phyloP scores from a whole-genome alignment of 2,113 vertebrate species.

The Pavo muticus region DNA sequence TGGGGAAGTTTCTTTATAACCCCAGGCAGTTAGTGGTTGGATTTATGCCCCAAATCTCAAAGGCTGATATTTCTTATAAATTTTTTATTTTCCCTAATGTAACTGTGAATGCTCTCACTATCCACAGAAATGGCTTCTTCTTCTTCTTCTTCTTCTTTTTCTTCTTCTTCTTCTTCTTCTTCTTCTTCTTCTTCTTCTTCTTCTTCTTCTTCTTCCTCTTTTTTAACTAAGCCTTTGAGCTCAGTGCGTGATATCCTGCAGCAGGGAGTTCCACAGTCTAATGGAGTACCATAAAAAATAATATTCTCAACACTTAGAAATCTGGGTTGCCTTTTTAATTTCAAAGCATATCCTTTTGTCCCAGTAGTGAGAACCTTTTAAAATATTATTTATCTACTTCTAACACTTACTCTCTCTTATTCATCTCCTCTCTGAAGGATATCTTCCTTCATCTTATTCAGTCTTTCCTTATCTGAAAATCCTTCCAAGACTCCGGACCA shows the following conservation, averaged over 20 bases:
- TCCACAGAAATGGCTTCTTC: neutral
- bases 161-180: neutral
- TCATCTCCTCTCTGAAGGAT: conserved; percentile 28
- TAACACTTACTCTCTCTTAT: conserved; percentile 6
- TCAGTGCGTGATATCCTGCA: neutral
- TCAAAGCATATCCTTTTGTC: conserved; percentile 29
- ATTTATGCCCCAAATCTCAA: conserved; percentile 64
- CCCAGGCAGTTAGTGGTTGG: conserved; percentile 49
- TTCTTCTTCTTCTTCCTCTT: neutral
- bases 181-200: neutral
- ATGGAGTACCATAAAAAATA: neutral
- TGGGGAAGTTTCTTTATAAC: conserved; percentile 64
- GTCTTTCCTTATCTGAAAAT: conserved; percentile 59
- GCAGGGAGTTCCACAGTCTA: conserved; percentile 24
- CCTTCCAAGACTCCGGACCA: conserved; percentile 34
- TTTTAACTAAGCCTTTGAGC: neutral
- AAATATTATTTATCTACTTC: conserved; percentile 61
- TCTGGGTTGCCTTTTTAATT: conserved; percentile 19
- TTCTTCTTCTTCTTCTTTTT: neutral
- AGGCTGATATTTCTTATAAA: conserved; percentile 65
- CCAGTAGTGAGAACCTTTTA: neutral
- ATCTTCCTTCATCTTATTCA: conserved; percentile 54
- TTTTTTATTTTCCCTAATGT: conserved; percentile 67
- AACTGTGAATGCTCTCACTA: conserved; percentile 42
- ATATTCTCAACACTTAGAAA: neutral